A percentile compares a stretch with the other conserved stretches of the same genome.
phyloP scores from a whole-genome alignment of 1,140 invertebrate species.

The Cherax quadricarinatus region DNA sequence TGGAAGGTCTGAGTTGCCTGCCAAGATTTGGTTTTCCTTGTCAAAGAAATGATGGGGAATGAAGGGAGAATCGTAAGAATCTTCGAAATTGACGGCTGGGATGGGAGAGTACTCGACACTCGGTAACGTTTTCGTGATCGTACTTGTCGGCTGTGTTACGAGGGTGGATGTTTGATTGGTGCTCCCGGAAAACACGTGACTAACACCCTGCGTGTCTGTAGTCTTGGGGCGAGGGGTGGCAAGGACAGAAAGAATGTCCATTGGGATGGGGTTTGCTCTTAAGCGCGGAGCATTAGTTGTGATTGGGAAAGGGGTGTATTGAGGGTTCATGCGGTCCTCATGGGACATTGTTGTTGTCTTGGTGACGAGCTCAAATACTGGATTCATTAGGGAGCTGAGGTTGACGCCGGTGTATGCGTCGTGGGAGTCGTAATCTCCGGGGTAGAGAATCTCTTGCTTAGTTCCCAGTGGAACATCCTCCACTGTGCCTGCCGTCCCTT shows the following conservation, averaged over 20 bases:
- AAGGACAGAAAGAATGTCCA: background rate
- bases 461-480: slow-evolving; percentile 36
- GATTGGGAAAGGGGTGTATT: slow-evolving; percentile 72
- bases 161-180: background rate
- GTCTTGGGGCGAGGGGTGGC: background rate
- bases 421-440: slow-evolving; percentile 65
- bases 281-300: slow-evolving; percentile 68
- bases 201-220: background rate
- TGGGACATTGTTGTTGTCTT: slow-evolving; percentile 37
- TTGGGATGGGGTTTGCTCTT: background rate
- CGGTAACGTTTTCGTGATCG: slow-evolving; percentile 8
- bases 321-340: slow-evolving; percentile 62
- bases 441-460: slow-evolving; percentile 60
- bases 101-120: slow-evolving; percentile 69
- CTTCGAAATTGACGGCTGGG: slow-evolving; percentile 61
- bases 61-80: slow-evolving; percentile 59
- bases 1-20: background rate
- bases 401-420: slow-evolving; percentile 57
- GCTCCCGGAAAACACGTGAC: background rate
- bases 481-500: background rate
- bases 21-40: slow-evolving; percentile 42
- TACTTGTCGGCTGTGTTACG: background rate
- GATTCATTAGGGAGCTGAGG: slow-evolving; percentile 51
- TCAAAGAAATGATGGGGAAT: slow-evolving; percentile 41
- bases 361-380: slow-evolving; percentile 62